A percentile compares a stretch with the other conserved stretches of the same genome.
Conservation (phyloP, 2,797 vertebrate genomes). For the Trachurus trachurus region DNA sequence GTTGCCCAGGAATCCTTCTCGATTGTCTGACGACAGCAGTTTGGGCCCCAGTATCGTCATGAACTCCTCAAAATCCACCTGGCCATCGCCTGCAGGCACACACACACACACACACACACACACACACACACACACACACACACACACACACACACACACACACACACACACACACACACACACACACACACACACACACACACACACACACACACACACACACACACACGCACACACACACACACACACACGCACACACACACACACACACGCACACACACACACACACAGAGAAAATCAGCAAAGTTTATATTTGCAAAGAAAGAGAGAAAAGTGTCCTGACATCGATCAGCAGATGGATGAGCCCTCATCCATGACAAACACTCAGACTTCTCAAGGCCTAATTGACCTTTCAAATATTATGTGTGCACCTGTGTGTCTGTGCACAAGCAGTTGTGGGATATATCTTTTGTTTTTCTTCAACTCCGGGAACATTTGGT, state of each 20-base stretch:
- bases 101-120: slow-evolving; percentile 15
- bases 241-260: no score
- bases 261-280: no score
- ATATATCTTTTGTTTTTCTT: not conserved
- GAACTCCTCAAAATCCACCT: slow-evolving; percentile 97
- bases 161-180: no score
- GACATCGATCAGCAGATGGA: slow-evolving; percentile 62
- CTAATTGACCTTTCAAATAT: slow-evolving; percentile 54
- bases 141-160: no score
- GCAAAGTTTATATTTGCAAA: slow-evolving; percentile 44
- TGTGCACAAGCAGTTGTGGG: not conserved
- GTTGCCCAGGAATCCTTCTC: slow-evolving; percentile 95
- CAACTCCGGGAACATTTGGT: slow-evolving; percentile 21
- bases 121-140: slow-evolving; percentile 3
- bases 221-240: no score
- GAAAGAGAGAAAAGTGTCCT: slow-evolving; percentile 36
- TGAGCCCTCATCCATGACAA: slow-evolving; percentile 43
- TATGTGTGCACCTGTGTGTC: slow-evolving; percentile 21
- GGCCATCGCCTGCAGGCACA: slow-evolving; percentile 89
- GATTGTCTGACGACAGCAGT: slow-evolving; percentile 93
- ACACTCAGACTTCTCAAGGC: slow-evolving; percentile 29
- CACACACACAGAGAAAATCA: slow-evolving; percentile 44
- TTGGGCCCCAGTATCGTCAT: slow-evolving; percentile 98
- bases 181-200: no score
- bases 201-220: no score